Conservation (phyloP, 1,140 invertebrate species). For the Anthonomus grandis region DNA sequence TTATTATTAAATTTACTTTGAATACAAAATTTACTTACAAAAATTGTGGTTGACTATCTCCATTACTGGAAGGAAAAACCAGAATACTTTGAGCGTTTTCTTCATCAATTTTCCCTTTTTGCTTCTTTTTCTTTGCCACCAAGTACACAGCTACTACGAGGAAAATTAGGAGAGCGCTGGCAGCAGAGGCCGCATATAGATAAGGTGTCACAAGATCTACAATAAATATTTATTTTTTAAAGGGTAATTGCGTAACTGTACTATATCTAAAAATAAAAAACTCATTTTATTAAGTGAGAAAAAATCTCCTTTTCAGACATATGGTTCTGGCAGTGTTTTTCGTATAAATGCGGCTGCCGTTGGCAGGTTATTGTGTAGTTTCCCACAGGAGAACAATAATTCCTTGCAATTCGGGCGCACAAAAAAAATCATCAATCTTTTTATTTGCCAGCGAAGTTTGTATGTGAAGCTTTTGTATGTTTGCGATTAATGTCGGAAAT, state of each 20-base stretch:
- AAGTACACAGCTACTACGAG: constrained; percentile 25
- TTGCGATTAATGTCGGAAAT: too few relatives aligned
- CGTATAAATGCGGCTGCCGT: not conserved
- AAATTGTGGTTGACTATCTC: constrained; percentile 41
- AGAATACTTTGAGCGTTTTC: constrained; percentile 38
- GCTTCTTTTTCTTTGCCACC: constrained; percentile 28
- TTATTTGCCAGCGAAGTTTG: too few relatives aligned
- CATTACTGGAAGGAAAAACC: constrained; percentile 43
- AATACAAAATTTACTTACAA: too few relatives aligned
- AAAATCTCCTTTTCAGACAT: not conserved
- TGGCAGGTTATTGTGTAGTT: not conserved
- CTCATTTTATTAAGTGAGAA: not conserved
- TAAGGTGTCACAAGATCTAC: constrained; percentile 36
- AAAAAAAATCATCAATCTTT: too few relatives aligned
- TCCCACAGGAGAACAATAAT: not conserved
- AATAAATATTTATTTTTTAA: constrained; percentile 15
- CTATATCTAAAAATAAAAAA: too few relatives aligned
- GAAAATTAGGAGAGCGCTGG: constrained; percentile 30
- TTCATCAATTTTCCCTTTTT: constrained; percentile 36
- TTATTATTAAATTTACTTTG: too few relatives aligned
- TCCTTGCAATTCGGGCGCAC: too few relatives aligned
- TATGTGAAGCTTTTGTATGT: too few relatives aligned
- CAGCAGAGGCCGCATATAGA: constrained; percentile 30
- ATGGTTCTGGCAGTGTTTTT: not conserved
- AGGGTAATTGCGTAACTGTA: too few relatives aligned